Evolutionary conservation across 2,888 invertebrate species (phyloP), one percentile per base, ranked within the genome.

Genomic region (Amphiduros pacificus): DNA sequence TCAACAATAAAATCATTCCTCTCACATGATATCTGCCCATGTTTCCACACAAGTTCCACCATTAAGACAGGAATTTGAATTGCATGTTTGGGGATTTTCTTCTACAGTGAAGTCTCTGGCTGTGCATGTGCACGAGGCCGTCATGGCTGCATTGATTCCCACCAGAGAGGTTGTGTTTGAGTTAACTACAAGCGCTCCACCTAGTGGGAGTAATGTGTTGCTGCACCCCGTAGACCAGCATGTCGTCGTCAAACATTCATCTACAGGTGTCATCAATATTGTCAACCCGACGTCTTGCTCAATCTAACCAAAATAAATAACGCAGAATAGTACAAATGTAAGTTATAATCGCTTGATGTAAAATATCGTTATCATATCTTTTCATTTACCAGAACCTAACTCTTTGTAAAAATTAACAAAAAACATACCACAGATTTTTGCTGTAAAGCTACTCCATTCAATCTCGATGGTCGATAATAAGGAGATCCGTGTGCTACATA

Each of bases 181-280:
- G 84, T 97, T 95, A 1, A 99, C 95, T 89, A 97, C 92, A 76
- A 71, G 68, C 4, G 81, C 78, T 17, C 62, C 52, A 32, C 52
- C 70, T 40, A 55, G 70, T 14, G 77, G 67, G 22, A 92, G 92
- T 68, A 96, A 85, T 22, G 90, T 89, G 83, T 96, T 97, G 28
- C 94, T 93, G 83, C 97, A 98, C 14, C 95, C 95, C 14, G 95
- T 95, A 22, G 67, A 64, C 54, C 74, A 74, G 32, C 65, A 65
- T 1, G 26, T 31, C 62, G 80, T 78, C 56, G 74, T 63, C 26
- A 70, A 60, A 68, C 81, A 81, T 74, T 82, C 79, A 71, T 84
- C 96, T 72, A 99, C 96, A 66, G 95, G 95, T 22, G 98, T 94
- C 95, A 96, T 95, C 17, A 93, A 93, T 64, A 97, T 94, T 6